phyloP scores from a whole-genome alignment of 2,888 invertebrate species.

The Clusia tigrina region DNA sequence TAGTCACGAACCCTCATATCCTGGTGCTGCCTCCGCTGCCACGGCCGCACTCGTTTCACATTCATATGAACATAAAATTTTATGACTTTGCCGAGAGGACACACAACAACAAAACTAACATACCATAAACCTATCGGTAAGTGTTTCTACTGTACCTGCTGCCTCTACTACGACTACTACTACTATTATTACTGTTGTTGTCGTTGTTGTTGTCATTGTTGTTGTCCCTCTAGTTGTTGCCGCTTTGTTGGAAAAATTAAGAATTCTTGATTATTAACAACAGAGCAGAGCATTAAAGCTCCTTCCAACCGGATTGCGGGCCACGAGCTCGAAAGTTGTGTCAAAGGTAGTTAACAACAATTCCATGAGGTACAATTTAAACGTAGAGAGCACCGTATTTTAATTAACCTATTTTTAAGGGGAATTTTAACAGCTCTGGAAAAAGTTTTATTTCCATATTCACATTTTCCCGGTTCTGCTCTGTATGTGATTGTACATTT shows the following conservation, averaged over 20 bases:
- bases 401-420: conserved; percentile 46
- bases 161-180: no score
- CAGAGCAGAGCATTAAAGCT: background rate
- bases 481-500: background rate
- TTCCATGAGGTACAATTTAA: conserved; percentile 42
- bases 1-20: conserved; percentile 12
- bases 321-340: conserved; percentile 14
- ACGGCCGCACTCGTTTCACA: conserved; percentile 11
- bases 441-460: background rate
- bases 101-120: background rate
- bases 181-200: no score
- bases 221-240: background rate
- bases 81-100: conserved; percentile 31
- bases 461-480: background rate
- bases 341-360: conserved; percentile 28
- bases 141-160: background rate
- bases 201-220: background rate
- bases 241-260: conserved; percentile 19
- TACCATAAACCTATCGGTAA: background rate
- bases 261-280: conserved; percentile 25
- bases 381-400: conserved; percentile 41
- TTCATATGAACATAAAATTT: conserved; percentile 36
- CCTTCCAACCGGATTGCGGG: no score
- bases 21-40: background rate
- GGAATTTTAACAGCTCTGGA: conserved; percentile 36